Evolutionary conservation across 2,888 invertebrate species (phyloP), one percentile per base, ranked within the genome.

Genomic region (Eutolmus rufibarbis): DNA sequence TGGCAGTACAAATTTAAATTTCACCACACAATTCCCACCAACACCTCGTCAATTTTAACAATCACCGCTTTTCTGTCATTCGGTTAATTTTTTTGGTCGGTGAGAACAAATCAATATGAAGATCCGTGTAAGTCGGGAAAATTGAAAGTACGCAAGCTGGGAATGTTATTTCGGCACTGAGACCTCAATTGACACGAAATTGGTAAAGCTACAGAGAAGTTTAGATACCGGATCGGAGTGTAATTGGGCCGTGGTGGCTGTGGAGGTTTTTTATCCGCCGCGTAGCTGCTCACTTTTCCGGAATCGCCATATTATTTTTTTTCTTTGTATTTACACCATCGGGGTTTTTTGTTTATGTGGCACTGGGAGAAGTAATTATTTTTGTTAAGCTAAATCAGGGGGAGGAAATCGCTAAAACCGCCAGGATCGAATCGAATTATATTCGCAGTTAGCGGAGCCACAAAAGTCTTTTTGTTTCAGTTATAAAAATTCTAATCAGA

Each of bases 21-120:
- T 56, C 56, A 81, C 81, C 81, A 56, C 34, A 1, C 7, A 40
- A 28, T 16, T 81, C 34, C 43, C n/a, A 81, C 31, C 81, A 56
- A 9, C 81, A 81, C 81, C 81, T 56, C 81, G 19, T 56, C 19
- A 37, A 81, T 81, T 81, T 81, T 31, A 51, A 56, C 19, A 81
- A 81, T 81, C 81, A 81, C 81, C 56, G 31, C 46, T 79, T 43
- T 28, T 34, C 86, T 86, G 86, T 86, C 86, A 86, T 86, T 77
- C 51, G 86, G 77, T 77, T 77, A 78, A 77, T 56, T 56, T 37
- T 77, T 37, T 77, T 77, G 86, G 77, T 76, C 86, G 76, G 77
- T 86, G 56, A 34, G 57, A 77, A 86, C 31, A 86, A 74, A 86
- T 86, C 86, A 87, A 79, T 85, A 85, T 82, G 82, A 81, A 16